These are phyloP conservation scores for Leptopilina clavipes DNA, from an alignment of 1,140 invertebrate genomes.

Conservation along the genomic window DNA sequence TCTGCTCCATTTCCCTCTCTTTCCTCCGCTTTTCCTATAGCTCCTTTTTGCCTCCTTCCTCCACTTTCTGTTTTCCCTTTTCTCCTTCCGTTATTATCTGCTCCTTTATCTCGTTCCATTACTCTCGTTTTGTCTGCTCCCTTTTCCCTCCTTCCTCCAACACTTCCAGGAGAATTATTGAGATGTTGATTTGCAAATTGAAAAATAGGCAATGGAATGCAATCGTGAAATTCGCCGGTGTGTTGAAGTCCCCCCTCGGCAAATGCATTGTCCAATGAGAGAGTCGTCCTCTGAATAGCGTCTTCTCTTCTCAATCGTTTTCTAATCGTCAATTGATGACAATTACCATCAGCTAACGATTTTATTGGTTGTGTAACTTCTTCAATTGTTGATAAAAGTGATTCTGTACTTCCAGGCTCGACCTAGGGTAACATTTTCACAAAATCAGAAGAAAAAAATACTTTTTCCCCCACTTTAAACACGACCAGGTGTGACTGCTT, in stretches of 20 bases:
- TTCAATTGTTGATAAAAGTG: constrained; percentile 33
- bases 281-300: constrained; percentile 54
- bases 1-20: background rate
- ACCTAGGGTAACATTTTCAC: constrained; percentile 36
- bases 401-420: constrained; percentile 37
- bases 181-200: constrained; percentile 45
- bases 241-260: constrained; percentile 57
- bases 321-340: constrained; percentile 68
- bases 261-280: constrained; percentile 55
- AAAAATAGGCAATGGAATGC: constrained; percentile 62
- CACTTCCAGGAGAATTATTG: constrained; percentile 35
- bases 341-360: constrained; percentile 74
- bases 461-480: constrained; percentile 28
- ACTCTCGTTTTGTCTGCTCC: no score
- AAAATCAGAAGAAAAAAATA: background rate
- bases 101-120: background rate
- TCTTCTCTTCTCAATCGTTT: constrained; percentile 51
- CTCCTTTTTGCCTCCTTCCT: background rate
- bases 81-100: background rate
- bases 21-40: no score
- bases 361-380: constrained; percentile 64
- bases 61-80: background rate
- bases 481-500: constrained; percentile 20
- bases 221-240: constrained; percentile 71
- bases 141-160: background rate